Conservation (phyloP, 2,888 invertebrate genomes). For the Drosophila crucigera region DNA sequence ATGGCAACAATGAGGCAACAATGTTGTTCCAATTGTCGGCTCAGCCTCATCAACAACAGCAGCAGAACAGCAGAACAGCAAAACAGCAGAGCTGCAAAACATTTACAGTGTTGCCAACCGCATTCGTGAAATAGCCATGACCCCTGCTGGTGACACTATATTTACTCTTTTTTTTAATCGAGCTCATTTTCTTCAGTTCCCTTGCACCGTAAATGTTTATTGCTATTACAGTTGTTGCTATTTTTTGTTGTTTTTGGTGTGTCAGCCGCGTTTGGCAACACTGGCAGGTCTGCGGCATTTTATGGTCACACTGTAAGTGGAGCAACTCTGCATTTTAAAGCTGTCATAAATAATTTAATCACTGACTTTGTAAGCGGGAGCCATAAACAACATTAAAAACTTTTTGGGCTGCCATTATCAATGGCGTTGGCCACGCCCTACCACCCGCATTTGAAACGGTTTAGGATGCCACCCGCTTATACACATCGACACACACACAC, state of each 20-base stretch:
- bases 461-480: conserved; percentile 26
- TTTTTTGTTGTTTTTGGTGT: conserved; percentile 18
- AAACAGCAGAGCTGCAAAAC: conserved; percentile 3
- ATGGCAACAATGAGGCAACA: conserved; percentile 45
- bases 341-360: conserved; percentile 80
- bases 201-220: conserved; percentile 63
- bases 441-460: conserved; percentile 11
- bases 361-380: conserved; percentile 69
- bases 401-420: conserved; percentile 58
- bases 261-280: conserved; percentile 62
- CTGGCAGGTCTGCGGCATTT: conserved; percentile 41
- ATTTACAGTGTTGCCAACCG: conserved; percentile 59
- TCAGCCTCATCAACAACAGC: conserved; percentile 31
- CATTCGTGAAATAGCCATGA: conserved; percentile 33
- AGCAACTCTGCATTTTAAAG: conserved; percentile 67
- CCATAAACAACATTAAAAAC: conserved; percentile 64
- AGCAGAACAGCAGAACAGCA: conserved; percentile 14
- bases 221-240: conserved; percentile 40
- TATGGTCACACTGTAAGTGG: conserved; percentile 54
- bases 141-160: conserved; percentile 3
- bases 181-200: conserved; percentile 58
- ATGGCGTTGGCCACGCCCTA: conserved; percentile 33
- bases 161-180: conserved; percentile 21
- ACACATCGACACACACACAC: conserved; percentile 6
- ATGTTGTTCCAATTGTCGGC: conserved; percentile 54